Evolutionary conservation across 1,140 invertebrate species (phyloP).

Genomic region (Monomorium pharaonis): DNA sequence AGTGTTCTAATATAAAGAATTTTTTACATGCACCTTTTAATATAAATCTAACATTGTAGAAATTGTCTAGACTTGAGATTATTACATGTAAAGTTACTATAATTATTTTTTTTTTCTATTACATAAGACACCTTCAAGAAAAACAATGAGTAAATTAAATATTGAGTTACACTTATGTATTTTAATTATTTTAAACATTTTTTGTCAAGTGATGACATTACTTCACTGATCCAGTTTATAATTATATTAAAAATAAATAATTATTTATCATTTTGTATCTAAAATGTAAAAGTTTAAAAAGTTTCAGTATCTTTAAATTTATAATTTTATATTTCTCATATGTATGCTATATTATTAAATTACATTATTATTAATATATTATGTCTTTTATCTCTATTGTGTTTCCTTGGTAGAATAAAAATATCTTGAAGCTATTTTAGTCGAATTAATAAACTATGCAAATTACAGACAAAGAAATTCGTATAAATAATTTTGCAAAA

Average conservation of each 20-base stretch:
- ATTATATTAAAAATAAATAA: too few species aligned
- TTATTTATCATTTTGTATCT: slow-evolving; percentile 91
- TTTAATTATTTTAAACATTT: not conserved
- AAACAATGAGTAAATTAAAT: not conserved
- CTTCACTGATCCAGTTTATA: slow-evolving; percentile 89
- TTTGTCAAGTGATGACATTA: slow-evolving; percentile 83
- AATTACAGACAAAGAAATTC: too few species aligned
- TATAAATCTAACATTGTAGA: too few species aligned
- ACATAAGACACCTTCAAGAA: not conserved
- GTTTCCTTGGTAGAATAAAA: too few species aligned
- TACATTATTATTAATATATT: not conserved
- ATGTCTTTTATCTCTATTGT: not conserved
- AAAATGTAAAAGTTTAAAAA: slow-evolving; percentile 60
- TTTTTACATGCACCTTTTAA: too few species aligned
- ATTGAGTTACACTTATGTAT: not conserved
- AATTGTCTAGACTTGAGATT: too few species aligned
- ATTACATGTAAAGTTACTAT: too few species aligned
- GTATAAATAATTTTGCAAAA: too few species aligned
- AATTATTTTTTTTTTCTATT: not conserved
- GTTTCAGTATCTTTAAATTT: slow-evolving; percentile 29
- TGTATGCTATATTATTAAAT: slow-evolving; percentile 15
- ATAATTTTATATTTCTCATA: not conserved
- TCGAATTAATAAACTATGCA: too few species aligned
- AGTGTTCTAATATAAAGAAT: too few species aligned
- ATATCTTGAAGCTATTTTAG: too few species aligned